Conservation (phyloP, 2,797 vertebrate species). For the Coilia nasus region DNA sequence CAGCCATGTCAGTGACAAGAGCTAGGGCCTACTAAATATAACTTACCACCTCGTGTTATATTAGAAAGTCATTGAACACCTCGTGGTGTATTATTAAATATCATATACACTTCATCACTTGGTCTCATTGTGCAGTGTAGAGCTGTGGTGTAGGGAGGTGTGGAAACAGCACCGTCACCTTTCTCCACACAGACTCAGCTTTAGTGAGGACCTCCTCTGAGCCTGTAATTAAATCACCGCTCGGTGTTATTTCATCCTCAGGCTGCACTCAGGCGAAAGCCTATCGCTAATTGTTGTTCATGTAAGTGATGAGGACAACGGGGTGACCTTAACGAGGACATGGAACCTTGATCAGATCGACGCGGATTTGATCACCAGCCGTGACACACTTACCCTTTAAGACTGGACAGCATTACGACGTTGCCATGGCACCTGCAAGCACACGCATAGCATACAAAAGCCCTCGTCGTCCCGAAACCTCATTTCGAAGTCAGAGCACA, state of each 20-base stretch:
- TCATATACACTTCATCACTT: too few relatives aligned
- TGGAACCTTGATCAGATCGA: constrained; percentile 39
- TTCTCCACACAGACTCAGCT: background rate
- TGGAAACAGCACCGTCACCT: too few relatives aligned
- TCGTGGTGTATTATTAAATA: too few relatives aligned
- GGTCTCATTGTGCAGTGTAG: too few relatives aligned
- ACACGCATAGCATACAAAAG: constrained; percentile 63
- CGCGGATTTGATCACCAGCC: constrained; percentile 64
- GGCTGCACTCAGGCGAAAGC: background rate
- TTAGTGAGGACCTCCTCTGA: constrained; percentile 27
- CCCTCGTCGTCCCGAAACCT: constrained; percentile 57
- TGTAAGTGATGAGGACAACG: too few relatives aligned
- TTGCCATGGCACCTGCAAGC: constrained; percentile 71
- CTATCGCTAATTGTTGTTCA: constrained; percentile 53
- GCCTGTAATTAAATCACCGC: constrained; percentile 45
- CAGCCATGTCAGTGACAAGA: background rate
- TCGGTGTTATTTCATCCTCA: constrained; percentile 33
- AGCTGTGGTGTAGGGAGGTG: too few relatives aligned
- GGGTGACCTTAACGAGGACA: constrained; percentile 38
- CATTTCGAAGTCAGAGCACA: constrained; percentile 63
- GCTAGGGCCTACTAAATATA: background rate
- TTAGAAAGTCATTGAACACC: background rate
- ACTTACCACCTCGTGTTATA: background rate
- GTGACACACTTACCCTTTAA: constrained; percentile 62
- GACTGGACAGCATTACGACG: constrained; percentile 55